phyloP scores from a whole-genome alignment of 2,888 invertebrate genomes.

The Periphyllus acericola region DNA sequence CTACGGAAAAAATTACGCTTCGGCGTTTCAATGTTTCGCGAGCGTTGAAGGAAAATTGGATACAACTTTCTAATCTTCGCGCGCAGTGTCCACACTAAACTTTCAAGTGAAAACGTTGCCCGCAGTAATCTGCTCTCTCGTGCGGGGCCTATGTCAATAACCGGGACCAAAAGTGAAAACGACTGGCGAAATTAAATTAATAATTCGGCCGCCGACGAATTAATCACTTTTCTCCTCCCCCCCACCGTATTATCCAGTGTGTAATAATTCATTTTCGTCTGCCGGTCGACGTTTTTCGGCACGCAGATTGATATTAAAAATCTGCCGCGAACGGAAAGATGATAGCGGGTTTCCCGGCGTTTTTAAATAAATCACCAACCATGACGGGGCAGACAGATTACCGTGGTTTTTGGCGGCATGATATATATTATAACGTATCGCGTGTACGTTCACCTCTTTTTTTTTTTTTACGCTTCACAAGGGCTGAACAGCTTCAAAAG shows the following conservation, averaged over 20 bases:
- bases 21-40: too few relatives aligned
- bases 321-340: not conserved
- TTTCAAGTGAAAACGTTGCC: too few relatives aligned
- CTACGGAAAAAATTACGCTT: too few relatives aligned
- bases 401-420: not conserved
- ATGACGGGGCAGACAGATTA: not conserved
- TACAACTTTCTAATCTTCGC: too few relatives aligned
- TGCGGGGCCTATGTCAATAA: not conserved
- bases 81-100: too few relatives aligned
- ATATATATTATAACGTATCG: not conserved
- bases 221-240: not conserved
- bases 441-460: too few relatives aligned
- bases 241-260: not conserved
- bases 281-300: not conserved
- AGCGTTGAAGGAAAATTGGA: too few relatives aligned
- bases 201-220: not conserved
- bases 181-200: not conserved
- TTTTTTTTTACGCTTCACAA: not conserved
- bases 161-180: not conserved
- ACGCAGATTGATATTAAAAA: constrained; percentile 18
- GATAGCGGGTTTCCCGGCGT: not conserved
- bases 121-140: not conserved
- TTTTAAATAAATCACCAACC: constrained; percentile 10
- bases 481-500: not conserved
- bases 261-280: not conserved